Evolutionary conservation across 1,140 invertebrate genomes (phyloP), one percentile per base, ranked within the genome.

Genomic region (Hyposmocoma kahamanoa): DNA sequence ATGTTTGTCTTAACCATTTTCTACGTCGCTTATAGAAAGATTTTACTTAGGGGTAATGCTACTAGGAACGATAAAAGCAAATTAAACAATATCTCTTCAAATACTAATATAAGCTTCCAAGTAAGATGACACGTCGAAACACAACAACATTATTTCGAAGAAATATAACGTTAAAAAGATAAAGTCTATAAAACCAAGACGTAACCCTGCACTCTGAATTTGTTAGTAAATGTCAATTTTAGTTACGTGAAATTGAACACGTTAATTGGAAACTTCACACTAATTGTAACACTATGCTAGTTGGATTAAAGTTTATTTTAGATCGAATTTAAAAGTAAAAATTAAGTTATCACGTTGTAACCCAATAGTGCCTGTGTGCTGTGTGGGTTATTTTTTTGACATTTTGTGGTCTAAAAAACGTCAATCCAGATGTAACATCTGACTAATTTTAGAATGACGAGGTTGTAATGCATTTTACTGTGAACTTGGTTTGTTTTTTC

Each of bases 321-420:
- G 9, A n/a, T n/a, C n/a, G n/a, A n/a, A n/a, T n/a, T n/a, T n/a
- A n/a, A n/a, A 24, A 32, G 26, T 44, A 17, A 28, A 71, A 64
- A 75, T 66, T 69, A 64, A 67, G 57, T 51, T 64, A 67, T 70
- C 59, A 63, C 42, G 42, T 63, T 66, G 71, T 55, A 75, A 77
- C 54, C 34, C 42, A 59, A 79, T 69, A 72, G 67, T 60, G 61
- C 44, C 50, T 47, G 53, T 62, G 62, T 54, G 56, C 59, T 71
- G 67, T 50, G n/a, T n/a, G n/a, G n/a, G n/a, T n/a, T n/a, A n/a
- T 36, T 62, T 50, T 42, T 55, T 57, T 62, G 62, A 62, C 64
- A 13, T 10, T 36, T 36, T 36, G 15, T n/a, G 13, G 32, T 60
- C 47, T 58, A 39, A 56, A 60, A 68, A 65, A 57, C 51, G 45